Evolutionary conservation across 2,888 invertebrate species (phyloP).

Genomic region (Drosophila suboccidentalis): DNA sequence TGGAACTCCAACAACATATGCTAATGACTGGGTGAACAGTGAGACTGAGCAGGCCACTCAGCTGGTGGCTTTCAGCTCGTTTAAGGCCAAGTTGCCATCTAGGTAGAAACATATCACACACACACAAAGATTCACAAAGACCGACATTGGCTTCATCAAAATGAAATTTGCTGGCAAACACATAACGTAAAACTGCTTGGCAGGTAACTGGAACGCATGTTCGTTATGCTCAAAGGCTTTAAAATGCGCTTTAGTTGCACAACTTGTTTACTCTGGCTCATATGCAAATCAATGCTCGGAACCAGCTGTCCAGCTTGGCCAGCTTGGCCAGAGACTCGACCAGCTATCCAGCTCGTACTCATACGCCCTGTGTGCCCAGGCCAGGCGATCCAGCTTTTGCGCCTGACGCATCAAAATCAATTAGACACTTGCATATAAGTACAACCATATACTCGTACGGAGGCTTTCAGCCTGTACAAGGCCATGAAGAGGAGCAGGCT

Average conservation of each 20-base stretch:
- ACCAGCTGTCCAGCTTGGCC: conserved; percentile 3
- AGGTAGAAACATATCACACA: conserved; percentile 18
- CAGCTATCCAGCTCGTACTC: conserved; percentile 6
- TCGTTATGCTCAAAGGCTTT: conserved; percentile 67
- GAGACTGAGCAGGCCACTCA: conserved; percentile 47
- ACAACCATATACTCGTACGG: conserved; percentile 12
- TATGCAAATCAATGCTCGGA: conserved; percentile 40
- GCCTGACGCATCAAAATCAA: conserved; percentile 65
- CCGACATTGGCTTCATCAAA: conserved; percentile 32
- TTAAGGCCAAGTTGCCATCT: conserved; percentile 60
- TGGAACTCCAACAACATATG: conserved; percentile 74
- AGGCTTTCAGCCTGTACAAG: conserved; percentile 22
- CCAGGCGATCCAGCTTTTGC: conserved; percentile 25
- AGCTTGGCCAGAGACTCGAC: conserved; percentile 1
- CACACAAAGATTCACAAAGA: conserved; percentile 25
- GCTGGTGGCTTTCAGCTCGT: conserved; percentile 62
- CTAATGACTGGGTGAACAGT: conserved; percentile 62
- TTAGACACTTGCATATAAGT: conserved; percentile 62
- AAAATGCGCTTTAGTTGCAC: conserved; percentile 61
- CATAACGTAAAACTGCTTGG: conserved; percentile 52
- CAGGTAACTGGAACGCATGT: conserved; percentile 58
- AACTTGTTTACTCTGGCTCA: conserved; percentile 37
- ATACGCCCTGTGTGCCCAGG: conserved; percentile 43
- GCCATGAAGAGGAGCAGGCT: conserved; percentile 20
- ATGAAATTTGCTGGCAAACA: conserved; percentile 59